Base-by-base conservation (phyloP, 2,113 vertebrate species). In the Poecile atricapillus region DNA sequence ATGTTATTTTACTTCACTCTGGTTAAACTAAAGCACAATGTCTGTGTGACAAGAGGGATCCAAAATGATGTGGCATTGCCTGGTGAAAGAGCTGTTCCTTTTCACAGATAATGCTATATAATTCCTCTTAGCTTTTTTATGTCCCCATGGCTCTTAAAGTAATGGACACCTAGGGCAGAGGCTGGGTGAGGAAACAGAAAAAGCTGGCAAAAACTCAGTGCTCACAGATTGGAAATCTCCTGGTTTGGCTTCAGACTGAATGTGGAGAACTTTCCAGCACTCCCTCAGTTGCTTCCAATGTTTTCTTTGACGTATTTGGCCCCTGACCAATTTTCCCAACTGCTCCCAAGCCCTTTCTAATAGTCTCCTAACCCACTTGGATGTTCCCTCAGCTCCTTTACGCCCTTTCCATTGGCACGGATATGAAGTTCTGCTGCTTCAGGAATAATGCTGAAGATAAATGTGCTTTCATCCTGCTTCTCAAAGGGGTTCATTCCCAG, bases 281-380 rank as follows among this genome's bases (percentile, higher is more conserved):
- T 92, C 85, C 80, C 71, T 37, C 1, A 16, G 83, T 79, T 12
- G 56, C 53, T 86, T 96, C 79, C 83, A 92, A 8, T 90, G 80
- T 94, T 96, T 96, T 89, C 85, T 71, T 65, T 92, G 86, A 93
- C 76, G 79, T 93, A 84, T 83, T 95, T 96, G 95, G 96, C 93
- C n/a, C 21, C 58, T 93, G 62, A 71, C 83, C 95, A 96, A 83
- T 84, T 96, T 96, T 90, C 73, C 85, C 90, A 96, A 95, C 80
- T 95, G 93, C 86, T 97, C 94, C 86, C 93, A 86, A 94, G 86
- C 80, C 80, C 88, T 90, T 77, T 92, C 52, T 93, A 84, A 92
- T 90, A 92, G 82, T 81, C 83, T 89, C 27, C 85, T 93, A 93
- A 92, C 92, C 73, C 80, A 89, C 76, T 62, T 96, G 93, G 87